Conservation (phyloP, 2,797 vertebrate species). For the Paratrypauchen microcephalus region DNA sequence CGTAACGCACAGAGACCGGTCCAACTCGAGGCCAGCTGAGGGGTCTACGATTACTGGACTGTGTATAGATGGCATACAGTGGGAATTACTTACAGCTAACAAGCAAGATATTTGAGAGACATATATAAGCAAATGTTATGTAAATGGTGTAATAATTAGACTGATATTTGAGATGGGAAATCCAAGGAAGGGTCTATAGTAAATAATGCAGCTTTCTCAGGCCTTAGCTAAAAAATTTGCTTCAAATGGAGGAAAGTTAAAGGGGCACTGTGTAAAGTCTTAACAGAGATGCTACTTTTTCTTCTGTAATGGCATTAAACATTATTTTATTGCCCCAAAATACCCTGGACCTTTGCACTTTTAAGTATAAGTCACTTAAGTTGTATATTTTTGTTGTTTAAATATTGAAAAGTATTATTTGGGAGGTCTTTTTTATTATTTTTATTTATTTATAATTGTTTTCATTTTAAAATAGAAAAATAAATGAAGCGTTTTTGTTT, state of each 20-base stretch:
- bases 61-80: constrained; percentile 36
- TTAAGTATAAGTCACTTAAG: no score
- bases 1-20: constrained; percentile 8
- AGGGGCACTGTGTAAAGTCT: background rate
- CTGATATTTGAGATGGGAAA: background rate
- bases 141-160: background rate
- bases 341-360: no score
- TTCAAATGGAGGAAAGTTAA: background rate
- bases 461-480: no score
- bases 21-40: constrained; percentile 51
- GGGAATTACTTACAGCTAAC: constrained; percentile 50
- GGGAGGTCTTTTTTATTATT: no score
- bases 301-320: background rate
- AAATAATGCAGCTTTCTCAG: background rate
- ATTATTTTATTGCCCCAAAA: background rate
- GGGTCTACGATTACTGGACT: constrained; percentile 48
- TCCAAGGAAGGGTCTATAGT: no score
- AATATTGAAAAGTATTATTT: no score
- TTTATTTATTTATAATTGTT: no score
- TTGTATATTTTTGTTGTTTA: no score
- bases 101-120: constrained; percentile 20
- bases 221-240: no score
- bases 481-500: no score
- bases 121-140: constrained; percentile 32
- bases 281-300: background rate